Conservation (phyloP, 2,797 vertebrate genomes). For the Oreochromis mossambicus region DNA sequence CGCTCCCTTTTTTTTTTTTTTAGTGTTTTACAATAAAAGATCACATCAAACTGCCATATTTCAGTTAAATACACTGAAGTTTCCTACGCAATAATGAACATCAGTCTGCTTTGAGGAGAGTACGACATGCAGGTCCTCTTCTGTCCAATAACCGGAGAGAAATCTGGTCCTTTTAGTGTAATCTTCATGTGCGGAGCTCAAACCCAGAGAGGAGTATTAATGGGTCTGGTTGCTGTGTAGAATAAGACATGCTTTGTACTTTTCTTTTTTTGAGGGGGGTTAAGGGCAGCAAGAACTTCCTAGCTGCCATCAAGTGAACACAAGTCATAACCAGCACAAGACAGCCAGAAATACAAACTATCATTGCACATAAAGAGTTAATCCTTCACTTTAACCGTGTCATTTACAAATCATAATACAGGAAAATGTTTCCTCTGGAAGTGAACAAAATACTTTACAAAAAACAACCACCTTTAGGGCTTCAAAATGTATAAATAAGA, state of each 20-base stretch:
- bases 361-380: conserved; percentile 19
- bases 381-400: conserved; percentile 1
- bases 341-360: conserved; percentile 4
- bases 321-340: background rate
- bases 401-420: background rate
- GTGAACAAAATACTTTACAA: conserved; percentile 35
- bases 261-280: background rate
- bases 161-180: background rate
- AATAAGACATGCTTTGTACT: background rate
- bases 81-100: background rate
- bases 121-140: background rate
- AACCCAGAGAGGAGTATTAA: background rate
- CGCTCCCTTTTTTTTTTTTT: accelerated
- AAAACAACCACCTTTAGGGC: conserved; percentile 24
- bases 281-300: background rate
- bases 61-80: conserved; percentile 7
- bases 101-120: background rate
- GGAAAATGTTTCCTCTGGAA: background rate
- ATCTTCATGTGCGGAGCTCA: background rate
- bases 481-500: conserved; percentile 32
- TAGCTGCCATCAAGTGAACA: conserved; percentile 43
- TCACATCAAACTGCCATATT: conserved; percentile 4
- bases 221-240: background rate
- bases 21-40: conserved; percentile 36
- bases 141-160: background rate